Base-by-base conservation (phyloP, 2,888 invertebrate species). In the Peribatodes rhomboidaria region DNA sequence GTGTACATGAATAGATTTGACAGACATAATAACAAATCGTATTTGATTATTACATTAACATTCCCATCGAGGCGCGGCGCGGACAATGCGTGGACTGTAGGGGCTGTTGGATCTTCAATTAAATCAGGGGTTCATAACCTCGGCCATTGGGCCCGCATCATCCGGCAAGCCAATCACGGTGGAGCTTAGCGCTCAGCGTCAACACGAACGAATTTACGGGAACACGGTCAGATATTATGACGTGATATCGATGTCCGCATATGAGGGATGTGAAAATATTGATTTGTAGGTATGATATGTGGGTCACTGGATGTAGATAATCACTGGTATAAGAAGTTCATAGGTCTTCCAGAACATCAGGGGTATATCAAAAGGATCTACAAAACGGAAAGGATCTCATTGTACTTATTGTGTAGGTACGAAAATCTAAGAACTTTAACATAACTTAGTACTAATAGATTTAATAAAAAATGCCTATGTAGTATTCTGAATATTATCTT, bases 51-150 rank as follows among this genome's bases (percentile, higher is more conserved):
- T 69, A 69, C 67, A 71, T 76, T 80, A 74, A 75, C 68, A 78
- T 80, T 76, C 74, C 74, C 70, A 67, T 64, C 72, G 71, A 71
- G 65, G 71, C 66, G 68, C 74, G 71, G 71, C 68, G 68, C 70
- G 72, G 75, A 84, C 81, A 86, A 84, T 81, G 76, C 77, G 71
- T 74, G 77, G 73, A 79, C 78, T 80, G 79, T 68, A 76, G 75
- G 77, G 81, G 80, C 79, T 80, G 81, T 82, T 85, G 86, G 85
- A 85, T 87, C 84, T 88, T 89, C 90, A 89, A 90, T 91, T 89
- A 91, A 90, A 88, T 86, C 90, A 82, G 87, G 86, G 86, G 89
- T 86, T 85, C 87, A 87, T 86, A 87, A 85, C 87, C 84, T 72
- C 71, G 47, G 85, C 80, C 75, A 81, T 78, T 73, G 78, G 77